Evolutionary conservation across 1,140 invertebrate species (phyloP).

Genomic region (Hermetia illucens): DNA sequence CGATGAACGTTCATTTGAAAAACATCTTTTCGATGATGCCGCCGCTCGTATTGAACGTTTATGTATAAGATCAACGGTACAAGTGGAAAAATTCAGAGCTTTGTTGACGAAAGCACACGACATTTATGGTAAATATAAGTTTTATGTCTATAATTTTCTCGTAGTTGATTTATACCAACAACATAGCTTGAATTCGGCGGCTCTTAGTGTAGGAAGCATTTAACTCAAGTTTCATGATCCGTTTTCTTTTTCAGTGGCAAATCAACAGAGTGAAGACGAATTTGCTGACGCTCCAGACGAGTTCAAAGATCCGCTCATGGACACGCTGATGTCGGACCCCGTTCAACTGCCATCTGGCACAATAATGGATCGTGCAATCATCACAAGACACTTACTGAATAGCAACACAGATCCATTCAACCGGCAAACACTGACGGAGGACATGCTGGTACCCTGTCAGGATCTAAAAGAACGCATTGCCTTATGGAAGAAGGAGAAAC

Average conservation of each 20-base stretch:
- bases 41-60: conserved; percentile 63
- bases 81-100: conserved; percentile 68
- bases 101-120: conserved; percentile 68
- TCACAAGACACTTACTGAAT: conserved; percentile 86
- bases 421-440: conserved; percentile 78
- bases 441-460: conserved; percentile 58
- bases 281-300: conserved; percentile 94
- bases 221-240: neutral
- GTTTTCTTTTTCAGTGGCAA: conserved; percentile 44
- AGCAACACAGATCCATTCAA: conserved; percentile 96
- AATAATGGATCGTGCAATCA: conserved; percentile 89
- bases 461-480: conserved; percentile 66
- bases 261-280: conserved; percentile 77
- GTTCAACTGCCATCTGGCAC: conserved; percentile 87
- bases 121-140: conserved; percentile 39
- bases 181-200: too few relatives aligned
- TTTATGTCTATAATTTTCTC: neutral
- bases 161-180: neutral
- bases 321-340: conserved; percentile 93
- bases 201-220: too few relatives aligned
- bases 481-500: conserved; percentile 64
- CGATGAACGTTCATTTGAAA: conserved; percentile 89
- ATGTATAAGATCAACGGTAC: conserved; percentile 66
- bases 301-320: conserved; percentile 95
- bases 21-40: conserved; percentile 85